Conservation (phyloP, 2,888 invertebrate species). For the Polyploca ridens region DNA sequence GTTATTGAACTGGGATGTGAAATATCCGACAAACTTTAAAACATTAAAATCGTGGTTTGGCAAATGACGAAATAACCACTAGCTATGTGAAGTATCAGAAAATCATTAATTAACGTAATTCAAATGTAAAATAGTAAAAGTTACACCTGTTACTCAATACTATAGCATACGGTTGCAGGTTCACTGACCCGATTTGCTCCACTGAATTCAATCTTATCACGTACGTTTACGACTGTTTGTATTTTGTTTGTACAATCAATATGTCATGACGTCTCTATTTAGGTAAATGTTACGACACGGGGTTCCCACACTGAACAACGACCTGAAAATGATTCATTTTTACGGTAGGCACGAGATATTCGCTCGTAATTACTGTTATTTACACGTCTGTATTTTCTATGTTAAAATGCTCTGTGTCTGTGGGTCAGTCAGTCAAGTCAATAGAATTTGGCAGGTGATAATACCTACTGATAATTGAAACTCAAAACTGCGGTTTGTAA, state of each 20-base stretch:
- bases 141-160: neutral
- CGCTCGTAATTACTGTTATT: constrained; percentile 50
- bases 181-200: constrained; percentile 60
- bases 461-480: constrained; percentile 19
- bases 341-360: constrained; percentile 57
- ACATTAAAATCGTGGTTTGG: neutral
- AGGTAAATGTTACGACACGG: constrained; percentile 72
- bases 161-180: constrained; percentile 31
- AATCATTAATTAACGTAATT: neutral
- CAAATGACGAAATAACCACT: neutral
- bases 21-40: neutral
- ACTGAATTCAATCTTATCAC: constrained; percentile 66
- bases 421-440: constrained; percentile 50
- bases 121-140: constrained; percentile 1
- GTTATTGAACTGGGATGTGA: too few relatives aligned
- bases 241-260: constrained; percentile 71
- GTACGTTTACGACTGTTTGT: constrained; percentile 59
- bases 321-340: constrained; percentile 77
- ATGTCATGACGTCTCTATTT: constrained; percentile 74
- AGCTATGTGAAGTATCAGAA: neutral
- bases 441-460: constrained; percentile 22
- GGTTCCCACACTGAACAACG: constrained; percentile 64
- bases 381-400: constrained; percentile 44
- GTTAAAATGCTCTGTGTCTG: constrained; percentile 35
- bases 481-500: constrained; percentile 26